phyloP scores from a whole-genome alignment of 1,140 invertebrate species.

The Diorhabda elongata region DNA sequence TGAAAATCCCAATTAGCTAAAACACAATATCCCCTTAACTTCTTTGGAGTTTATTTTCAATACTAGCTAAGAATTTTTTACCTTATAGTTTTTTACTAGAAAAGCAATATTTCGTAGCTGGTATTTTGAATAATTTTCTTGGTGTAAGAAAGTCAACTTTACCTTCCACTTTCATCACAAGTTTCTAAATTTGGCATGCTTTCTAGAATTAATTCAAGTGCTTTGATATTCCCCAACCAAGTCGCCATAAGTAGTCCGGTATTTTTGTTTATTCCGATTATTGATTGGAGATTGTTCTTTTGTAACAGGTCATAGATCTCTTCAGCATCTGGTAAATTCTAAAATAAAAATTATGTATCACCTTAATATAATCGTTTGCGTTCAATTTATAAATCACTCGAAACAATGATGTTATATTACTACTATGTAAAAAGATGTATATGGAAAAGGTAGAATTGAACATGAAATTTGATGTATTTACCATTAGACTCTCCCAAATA shows the following conservation, averaged over 20 bases:
- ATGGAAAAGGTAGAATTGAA: too few relatives aligned
- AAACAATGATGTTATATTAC: too few relatives aligned
- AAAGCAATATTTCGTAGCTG: too few relatives aligned
- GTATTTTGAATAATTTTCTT: too few relatives aligned
- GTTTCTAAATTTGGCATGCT: constrained; percentile 47
- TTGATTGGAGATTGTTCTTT: constrained; percentile 39
- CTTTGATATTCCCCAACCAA: constrained; percentile 50
- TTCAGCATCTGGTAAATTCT: constrained; percentile 49
- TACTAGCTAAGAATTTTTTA: too few relatives aligned
- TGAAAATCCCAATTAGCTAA: too few relatives aligned
- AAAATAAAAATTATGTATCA: constrained; percentile 4
- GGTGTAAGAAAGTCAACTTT: constrained; percentile 14
- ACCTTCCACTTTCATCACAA: constrained; percentile 53
- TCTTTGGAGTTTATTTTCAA: too few relatives aligned
- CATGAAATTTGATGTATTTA: constrained; percentile 17
- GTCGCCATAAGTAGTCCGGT: constrained; percentile 49
- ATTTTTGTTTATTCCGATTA: constrained; percentile 33
- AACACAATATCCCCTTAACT: too few relatives aligned
- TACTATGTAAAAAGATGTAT: too few relatives aligned
- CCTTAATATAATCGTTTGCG: too few relatives aligned
- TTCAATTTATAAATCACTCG: too few relatives aligned
- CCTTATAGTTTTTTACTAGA: too few relatives aligned
- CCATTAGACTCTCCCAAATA: constrained; percentile 46
- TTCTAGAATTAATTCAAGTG: constrained; percentile 48
- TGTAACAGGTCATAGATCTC: constrained; percentile 50